Conservation (phyloP, 2,888 invertebrate genomes). For the Bombylius major region DNA sequence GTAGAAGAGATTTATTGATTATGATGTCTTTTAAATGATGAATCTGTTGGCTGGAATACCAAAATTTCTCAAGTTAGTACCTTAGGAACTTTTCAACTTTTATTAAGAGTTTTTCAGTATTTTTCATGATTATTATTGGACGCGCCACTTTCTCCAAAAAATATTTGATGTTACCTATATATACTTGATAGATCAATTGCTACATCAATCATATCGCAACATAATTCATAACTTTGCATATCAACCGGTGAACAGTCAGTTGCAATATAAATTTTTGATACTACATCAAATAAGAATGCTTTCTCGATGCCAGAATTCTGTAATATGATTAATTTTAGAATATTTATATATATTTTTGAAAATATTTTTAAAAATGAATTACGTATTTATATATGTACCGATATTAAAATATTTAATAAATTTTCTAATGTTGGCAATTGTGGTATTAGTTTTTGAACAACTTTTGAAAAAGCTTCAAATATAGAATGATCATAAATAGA, state of each 20-base stretch:
- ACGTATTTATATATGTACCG: conserved; percentile 53
- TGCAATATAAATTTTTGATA: conserved; percentile 99
- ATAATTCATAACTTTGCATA: conserved; percentile 98
- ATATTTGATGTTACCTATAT: conserved; percentile 58
- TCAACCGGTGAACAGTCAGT: conserved; percentile 98
- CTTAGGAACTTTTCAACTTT: no score
- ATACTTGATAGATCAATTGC: conserved; percentile 98
- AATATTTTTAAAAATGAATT: no score
- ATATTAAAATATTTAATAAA: conserved; percentile 92
- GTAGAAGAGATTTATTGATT: no score
- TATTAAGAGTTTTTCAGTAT: no score
- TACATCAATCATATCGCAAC: conserved; percentile 99
- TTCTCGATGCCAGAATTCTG: conserved; percentile 99
- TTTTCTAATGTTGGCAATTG: conserved; percentile 95
- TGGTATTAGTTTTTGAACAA: conserved; percentile 96
- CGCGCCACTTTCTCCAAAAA: no score
- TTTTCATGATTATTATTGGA: no score
- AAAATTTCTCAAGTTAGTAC: no score
- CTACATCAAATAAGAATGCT: conserved; percentile 98
- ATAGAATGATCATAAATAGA: conserved; percentile 99
- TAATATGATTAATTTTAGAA: conserved; percentile 21
- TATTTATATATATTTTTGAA: conserved; percentile 5
- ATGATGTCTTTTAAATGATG: no score
- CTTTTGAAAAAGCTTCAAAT: conserved; percentile 99
- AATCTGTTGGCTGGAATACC: no score